Evolutionary conservation across 2,888 invertebrate genomes (phyloP), one percentile per base, ranked within the genome.

Genomic region (Bugulina stolonifera): DNA sequence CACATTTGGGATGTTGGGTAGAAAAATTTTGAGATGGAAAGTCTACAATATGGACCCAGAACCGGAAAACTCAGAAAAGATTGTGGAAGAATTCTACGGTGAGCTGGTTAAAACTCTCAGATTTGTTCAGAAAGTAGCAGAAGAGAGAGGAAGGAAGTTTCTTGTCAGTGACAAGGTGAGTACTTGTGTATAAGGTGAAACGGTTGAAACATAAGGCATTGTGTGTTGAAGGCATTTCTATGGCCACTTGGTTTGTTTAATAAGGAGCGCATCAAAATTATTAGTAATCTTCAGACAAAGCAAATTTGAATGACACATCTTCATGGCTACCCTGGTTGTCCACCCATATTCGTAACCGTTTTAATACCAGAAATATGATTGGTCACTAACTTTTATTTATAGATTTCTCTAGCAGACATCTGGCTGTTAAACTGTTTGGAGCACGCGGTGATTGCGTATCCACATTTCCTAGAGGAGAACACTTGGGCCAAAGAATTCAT

Each of bases 341-440:
- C n/a, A n/a, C n/a, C n/a, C n/a, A n/a, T n/a, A n/a, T n/a, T n/a
- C n/a, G n/a, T n/a, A n/a, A n/a, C n/a, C n/a, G n/a, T n/a, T n/a
- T n/a, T n/a, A n/a, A n/a, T n/a, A n/a, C n/a, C n/a, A n/a, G n/a
- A n/a, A n/a, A n/a, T n/a, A n/a, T n/a, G n/a, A n/a, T n/a, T n/a
- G 18, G 43, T 43, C 18, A 43, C 18, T 10, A 18, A 10, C 10
- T 43, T 43, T 43, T 43, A 43, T 43, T 43, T 43, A 34, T 32
- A 64, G 64, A 64, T 64, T 2, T 32, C 29, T 34, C 64, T 64
- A 18, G 64, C 64, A 32, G 64, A 64, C 32, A 27, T 64, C 5
- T 27, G 27, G 32, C 5, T 64, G 5, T 64, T 32, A 10, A n/a
- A 2, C 5, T 3, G 29, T n/a, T 32, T 64, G 10, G 5, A 64